Evolutionary conservation across 2,797 vertebrate genomes (phyloP), one percentile per base, ranked within the genome.

Genomic region (Erpetoichthys calabaricus): DNA sequence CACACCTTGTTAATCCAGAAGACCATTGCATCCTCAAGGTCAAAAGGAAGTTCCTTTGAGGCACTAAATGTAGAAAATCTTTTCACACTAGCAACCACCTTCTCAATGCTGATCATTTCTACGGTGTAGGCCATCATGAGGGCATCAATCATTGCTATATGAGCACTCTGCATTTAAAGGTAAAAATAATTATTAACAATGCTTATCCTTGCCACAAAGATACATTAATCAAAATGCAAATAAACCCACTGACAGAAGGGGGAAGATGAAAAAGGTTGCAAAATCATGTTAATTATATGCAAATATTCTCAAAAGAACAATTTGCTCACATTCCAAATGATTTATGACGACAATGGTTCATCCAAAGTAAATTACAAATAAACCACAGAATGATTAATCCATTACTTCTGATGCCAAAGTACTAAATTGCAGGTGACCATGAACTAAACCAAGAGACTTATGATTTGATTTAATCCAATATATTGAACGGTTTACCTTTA

Each of bases 51-150:
- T 61, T 99, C 94, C 68, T 97, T 94, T 1, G 94, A 97, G 83
- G 95, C 93, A 67, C 92, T 96, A 79, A 99, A 99, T 0, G 96
- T 98, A 45, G 96, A 98, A 73, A 98, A 98, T 63, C 92, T 91
- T 67, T 94, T 91, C 68, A 99, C 91, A 0, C 92, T 96, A 46
- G 91, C 86, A 46, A 99, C 94, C 56, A 98, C 96, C 73, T 95
- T 97, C 65, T 99, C 96, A 1, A 98, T 98, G 89, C 96, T 99
- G 82, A 98, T 98, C 95, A 99, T 98, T 77, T 98, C 94, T 62
- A 98, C 94, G 0, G 94, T 97, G 76, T 96, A 98, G 60, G 89
- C 92, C 91, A 97, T 96, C 96, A 99, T 99, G 3, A 99, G 86
- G 50, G 94, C 88, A 49, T 99, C 95, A 6, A 98, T 94, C 95